Evolutionary conservation across 2,113 vertebrate genomes (phyloP).

Genomic region (Alethe diademata): DNA sequence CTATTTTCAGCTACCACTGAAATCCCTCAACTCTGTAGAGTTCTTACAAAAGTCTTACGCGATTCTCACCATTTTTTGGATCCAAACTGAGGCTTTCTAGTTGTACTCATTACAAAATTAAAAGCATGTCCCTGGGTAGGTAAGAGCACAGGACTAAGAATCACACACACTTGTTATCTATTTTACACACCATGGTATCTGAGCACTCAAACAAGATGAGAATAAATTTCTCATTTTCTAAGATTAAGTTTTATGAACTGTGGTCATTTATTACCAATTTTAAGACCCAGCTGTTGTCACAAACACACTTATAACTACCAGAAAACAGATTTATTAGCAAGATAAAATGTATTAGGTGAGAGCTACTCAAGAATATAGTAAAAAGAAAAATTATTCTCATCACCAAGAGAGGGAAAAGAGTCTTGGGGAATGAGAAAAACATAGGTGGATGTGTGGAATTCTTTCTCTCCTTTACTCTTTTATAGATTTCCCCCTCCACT

Average conservation of each 20-base stretch:
- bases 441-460: not conserved
- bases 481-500: not conserved
- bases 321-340: not conserved
- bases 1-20: not conserved
- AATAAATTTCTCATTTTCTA: not conserved
- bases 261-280: not conserved
- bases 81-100: not conserved
- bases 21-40: not conserved
- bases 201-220: not conserved
- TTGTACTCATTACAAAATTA: not conserved
- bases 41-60: not conserved
- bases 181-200: not conserved
- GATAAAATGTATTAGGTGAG: not conserved
- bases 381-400: not conserved
- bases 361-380: not conserved
- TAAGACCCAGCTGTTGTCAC: not conserved
- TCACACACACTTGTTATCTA: not conserved
- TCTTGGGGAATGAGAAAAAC: not conserved
- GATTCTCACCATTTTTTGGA: not conserved
- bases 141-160: not conserved
- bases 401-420: not conserved
- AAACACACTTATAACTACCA: not conserved
- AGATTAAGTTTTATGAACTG: not conserved
- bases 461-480: not conserved
- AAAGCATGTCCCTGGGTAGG: not conserved